Evolutionary conservation across 1,140 invertebrate species (phyloP).

Genomic region (Rhopalosiphum padi): DNA sequence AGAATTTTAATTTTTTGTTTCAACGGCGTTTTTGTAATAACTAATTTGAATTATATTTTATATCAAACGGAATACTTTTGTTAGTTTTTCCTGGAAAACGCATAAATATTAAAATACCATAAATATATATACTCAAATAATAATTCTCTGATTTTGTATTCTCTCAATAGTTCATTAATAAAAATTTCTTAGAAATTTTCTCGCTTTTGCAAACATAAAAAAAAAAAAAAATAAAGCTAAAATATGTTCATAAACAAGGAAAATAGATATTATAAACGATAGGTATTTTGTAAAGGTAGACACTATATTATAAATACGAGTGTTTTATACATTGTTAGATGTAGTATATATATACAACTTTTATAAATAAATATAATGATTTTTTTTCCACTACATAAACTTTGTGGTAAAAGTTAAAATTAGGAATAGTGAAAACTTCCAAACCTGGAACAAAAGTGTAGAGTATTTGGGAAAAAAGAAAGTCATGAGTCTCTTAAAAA

Average conservation of each 20-base stretch:
- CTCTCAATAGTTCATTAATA: not conserved
- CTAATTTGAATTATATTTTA: not conserved
- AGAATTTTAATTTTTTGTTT: not conserved
- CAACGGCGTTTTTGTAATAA: not conserved
- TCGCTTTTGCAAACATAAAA: not conserved
- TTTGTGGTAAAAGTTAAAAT: constrained; percentile 7
- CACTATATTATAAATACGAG: too few relatives aligned
- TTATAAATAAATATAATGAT: not conserved
- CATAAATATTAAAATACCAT: not conserved
- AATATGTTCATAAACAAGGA: not conserved
- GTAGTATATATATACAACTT: too few relatives aligned
- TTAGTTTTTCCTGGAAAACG: too few relatives aligned
- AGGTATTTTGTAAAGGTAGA: too few relatives aligned
- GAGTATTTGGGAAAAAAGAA: not conserved
- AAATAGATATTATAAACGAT: not conserved
- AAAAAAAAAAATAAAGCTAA: not conserved
- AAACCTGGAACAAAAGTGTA: not conserved
- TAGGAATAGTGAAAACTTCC: not conserved
- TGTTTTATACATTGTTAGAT: too few relatives aligned
- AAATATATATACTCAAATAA: not conserved
- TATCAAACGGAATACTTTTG: not conserved
- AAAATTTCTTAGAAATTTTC: not conserved
- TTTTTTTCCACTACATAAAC: not conserved
- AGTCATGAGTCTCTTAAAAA: too few relatives aligned
- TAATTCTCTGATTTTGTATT: not conserved